Percentiles rank a stretch among this genome's conserved stretches.
phyloP scores from a whole-genome alignment of 2,888 invertebrate species.

The Metalampra italica region DNA sequence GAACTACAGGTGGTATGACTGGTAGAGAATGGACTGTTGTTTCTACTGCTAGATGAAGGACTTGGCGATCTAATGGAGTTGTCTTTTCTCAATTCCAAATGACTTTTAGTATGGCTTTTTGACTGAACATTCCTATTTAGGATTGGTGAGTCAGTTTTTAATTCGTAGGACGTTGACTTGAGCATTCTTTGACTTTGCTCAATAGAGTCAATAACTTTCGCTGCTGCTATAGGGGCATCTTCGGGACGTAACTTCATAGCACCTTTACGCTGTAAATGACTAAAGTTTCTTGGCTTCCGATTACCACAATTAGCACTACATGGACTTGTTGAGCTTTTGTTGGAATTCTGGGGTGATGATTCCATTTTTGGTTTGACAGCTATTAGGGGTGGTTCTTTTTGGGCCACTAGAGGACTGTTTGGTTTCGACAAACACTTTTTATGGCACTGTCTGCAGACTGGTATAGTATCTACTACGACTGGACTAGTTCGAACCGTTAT shows the following conservation, averaged over 20 bases:
- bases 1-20: conserved; percentile 76
- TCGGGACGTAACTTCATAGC: conserved; percentile 71
- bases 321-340: conserved; percentile 57
- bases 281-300: conserved; percentile 57
- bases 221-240: conserved; percentile 66
- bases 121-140: conserved; percentile 51
- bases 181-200: conserved; percentile 73
- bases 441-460: conserved; percentile 88
- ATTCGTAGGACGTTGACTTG: conserved; percentile 69
- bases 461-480: conserved; percentile 83
- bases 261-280: conserved; percentile 69
- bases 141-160: conserved; percentile 66
- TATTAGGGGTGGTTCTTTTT: conserved; percentile 56
- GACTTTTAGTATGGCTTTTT: conserved; percentile 57
- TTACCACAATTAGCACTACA: conserved; percentile 65
- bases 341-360: conserved; percentile 58
- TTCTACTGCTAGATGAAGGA: conserved; percentile 71
- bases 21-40: conserved; percentile 68
- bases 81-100: conserved; percentile 64
- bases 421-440: conserved; percentile 84
- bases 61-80: conserved; percentile 64
- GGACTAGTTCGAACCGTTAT: conserved; percentile 88
- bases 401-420: conserved; percentile 70
- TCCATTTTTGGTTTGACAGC: conserved; percentile 54
- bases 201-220: conserved; percentile 70